phyloP scores from a whole-genome alignment of 2,113 vertebrate genomes.

The Aythya baeri region DNA sequence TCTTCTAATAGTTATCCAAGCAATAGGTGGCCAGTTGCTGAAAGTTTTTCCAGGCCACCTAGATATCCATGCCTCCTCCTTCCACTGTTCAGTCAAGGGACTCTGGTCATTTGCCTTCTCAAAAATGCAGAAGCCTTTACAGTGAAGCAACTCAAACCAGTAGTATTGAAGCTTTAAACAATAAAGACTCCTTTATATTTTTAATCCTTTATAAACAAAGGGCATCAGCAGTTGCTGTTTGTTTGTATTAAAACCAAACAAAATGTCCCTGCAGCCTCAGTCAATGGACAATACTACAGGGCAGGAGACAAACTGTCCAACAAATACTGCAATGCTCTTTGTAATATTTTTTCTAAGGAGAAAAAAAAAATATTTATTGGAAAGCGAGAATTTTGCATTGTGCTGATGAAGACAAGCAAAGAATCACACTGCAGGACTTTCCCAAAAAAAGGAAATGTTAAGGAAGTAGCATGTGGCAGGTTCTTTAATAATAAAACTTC shows the following conservation, averaged over 20 bases:
- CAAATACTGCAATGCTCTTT: conserved; percentile 35
- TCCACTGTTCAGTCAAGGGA: conserved; percentile 55
- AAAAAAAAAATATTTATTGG: conserved; percentile 78
- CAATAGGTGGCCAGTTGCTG: conserved; percentile 16
- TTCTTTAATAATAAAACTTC: conserved; percentile 16
- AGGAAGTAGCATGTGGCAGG: not conserved
- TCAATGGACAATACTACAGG: conserved; percentile 64
- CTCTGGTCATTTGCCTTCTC: conserved; percentile 63
- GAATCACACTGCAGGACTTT: not conserved
- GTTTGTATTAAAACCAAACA: conserved; percentile 31
- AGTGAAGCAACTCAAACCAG: conserved; percentile 55
- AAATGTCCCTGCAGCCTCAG: not conserved
- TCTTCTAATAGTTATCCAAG: conserved; percentile 54
- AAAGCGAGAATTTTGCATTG: conserved; percentile 62
- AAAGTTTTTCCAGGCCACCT: conserved; percentile 41
- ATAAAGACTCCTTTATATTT: conserved; percentile 68
- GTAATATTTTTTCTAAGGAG: conserved; percentile 3
- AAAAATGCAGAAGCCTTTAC: conserved; percentile 58
- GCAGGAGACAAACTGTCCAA: conserved; percentile 59
- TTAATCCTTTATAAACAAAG: conserved; percentile 52
- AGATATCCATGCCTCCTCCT: conserved; percentile 25
- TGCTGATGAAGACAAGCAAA: conserved; percentile 29
- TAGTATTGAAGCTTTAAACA: conserved; percentile 64
- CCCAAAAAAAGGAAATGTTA: conserved; percentile 12
- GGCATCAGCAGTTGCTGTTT: conserved; percentile 43